A percentile compares a stretch with the other conserved stretches of the same genome.
These are phyloP conservation scores for Acrocephalus scirpaceus DNA, from an alignment of 2,797 vertebrate genomes.

Conservation along the genomic window DNA sequence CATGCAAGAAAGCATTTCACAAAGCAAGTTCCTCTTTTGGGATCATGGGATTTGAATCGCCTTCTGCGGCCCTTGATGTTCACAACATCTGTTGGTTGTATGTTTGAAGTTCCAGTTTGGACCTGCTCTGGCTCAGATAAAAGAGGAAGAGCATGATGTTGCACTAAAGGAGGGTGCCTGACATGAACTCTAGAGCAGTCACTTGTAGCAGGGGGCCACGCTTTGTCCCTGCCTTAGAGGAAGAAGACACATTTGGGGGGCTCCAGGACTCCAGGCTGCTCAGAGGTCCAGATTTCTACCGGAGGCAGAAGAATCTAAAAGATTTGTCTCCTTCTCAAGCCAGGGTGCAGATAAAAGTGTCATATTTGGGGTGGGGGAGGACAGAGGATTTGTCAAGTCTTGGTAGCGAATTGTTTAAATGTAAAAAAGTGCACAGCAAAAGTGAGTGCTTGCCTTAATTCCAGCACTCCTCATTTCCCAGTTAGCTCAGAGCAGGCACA, in stretches of 20 bases:
- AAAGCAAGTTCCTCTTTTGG: constrained; percentile 63
- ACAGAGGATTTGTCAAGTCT: neutral
- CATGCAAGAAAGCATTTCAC: constrained; percentile 40
- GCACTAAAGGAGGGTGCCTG: neutral
- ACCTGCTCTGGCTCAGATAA: constrained; percentile 47
- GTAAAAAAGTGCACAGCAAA: no score
- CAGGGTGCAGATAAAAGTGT: neutral
- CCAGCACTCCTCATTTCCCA: neutral
- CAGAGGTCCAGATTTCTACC: neutral
- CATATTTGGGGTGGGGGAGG: neutral
- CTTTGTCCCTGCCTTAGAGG: neutral
- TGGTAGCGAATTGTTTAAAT: neutral
- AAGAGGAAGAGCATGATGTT: constrained; percentile 53
- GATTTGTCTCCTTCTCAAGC: neutral
- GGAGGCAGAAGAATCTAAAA: neutral
- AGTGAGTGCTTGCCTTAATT: neutral
- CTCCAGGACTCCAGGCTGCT: neutral
- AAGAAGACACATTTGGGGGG: neutral
- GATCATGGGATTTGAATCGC: constrained; percentile 56
- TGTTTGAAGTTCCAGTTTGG: constrained; percentile 62
- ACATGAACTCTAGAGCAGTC: neutral
- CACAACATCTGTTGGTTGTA: constrained; percentile 59
- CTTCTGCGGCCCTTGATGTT: constrained; percentile 29
- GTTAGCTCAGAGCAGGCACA: neutral
- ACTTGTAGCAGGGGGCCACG: neutral